phyloP scores from a whole-genome alignment of 2,888 invertebrate species.

The Fabriciana adippe region DNA sequence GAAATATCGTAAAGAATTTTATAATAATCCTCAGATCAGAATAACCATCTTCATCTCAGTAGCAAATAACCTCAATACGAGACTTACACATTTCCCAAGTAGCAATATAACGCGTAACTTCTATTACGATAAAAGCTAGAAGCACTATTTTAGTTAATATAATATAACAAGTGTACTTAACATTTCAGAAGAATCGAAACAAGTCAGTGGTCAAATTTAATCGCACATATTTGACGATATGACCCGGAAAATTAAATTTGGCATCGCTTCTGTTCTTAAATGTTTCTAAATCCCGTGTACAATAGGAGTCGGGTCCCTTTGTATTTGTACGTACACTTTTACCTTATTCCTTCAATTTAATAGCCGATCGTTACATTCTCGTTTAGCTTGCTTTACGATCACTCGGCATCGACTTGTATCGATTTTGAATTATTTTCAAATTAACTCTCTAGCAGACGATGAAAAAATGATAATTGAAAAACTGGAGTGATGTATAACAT shows the following conservation, averaged over 20 bases:
- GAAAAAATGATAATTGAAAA: conserved; percentile 7
- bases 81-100: too few relatives aligned
- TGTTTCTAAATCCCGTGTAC: conserved; percentile 12
- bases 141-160: too few relatives aligned
- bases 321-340: background rate
- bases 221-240: background rate
- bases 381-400: conserved; percentile 30
- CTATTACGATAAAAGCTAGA: too few relatives aligned
- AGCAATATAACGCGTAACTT: too few relatives aligned
- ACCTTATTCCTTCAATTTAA: conserved; percentile 22
- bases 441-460: conserved; percentile 20
- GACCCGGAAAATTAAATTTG: conserved; percentile 3
- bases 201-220: background rate
- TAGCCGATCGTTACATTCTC: conserved; percentile 27
- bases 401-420: conserved; percentile 20
- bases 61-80: too few relatives aligned
- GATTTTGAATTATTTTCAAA: conserved; percentile 34
- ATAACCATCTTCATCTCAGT: too few relatives aligned
- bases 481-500: too few relatives aligned
- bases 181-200: too few relatives aligned
- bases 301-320: background rate
- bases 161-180: too few relatives aligned
- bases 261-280: conserved; percentile 9
- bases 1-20: too few relatives aligned
- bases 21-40: too few relatives aligned